A percentile compares a stretch with the other conserved stretches of the same genome.
phyloP scores from a whole-genome alignment of 2,888 invertebrate species.

The Melanargia galathea region DNA sequence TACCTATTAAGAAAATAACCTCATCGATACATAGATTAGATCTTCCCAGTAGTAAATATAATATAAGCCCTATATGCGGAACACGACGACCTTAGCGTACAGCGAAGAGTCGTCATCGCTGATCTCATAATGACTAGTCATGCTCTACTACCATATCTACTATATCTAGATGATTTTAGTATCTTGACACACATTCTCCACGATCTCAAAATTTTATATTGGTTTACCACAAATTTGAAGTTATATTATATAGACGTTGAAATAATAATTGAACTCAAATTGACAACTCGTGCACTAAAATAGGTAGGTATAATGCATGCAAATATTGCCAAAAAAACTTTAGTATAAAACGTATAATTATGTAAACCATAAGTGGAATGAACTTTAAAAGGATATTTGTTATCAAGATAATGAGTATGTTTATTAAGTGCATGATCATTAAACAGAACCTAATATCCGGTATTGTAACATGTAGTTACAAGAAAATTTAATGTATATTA shows the following conservation, averaged over 20 bases:
- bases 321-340: too few species aligned
- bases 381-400: too few species aligned
- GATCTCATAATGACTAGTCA: constrained; percentile 60
- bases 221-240: too few species aligned
- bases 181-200: not conserved
- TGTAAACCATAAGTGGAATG: too few species aligned
- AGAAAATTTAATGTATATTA: too few species aligned
- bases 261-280: too few species aligned
- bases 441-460: not conserved
- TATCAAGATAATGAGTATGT: not conserved
- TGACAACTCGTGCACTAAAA: too few species aligned
- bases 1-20: not conserved
- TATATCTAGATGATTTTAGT: constrained; percentile 21
- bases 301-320: too few species aligned
- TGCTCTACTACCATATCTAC: constrained; percentile 26
- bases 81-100: constrained; percentile 53
- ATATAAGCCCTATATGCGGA: constrained; percentile 10
- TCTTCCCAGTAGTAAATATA: constrained; percentile 1
- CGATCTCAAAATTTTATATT: not conserved
- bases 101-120: constrained; percentile 55
- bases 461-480: not conserved
- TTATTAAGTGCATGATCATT: not conserved
- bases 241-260: too few species aligned
- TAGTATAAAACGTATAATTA: too few species aligned
- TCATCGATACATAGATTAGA: not conserved